phyloP scores from a whole-genome alignment of 2,888 invertebrate genomes.

The Allacma fusca region DNA sequence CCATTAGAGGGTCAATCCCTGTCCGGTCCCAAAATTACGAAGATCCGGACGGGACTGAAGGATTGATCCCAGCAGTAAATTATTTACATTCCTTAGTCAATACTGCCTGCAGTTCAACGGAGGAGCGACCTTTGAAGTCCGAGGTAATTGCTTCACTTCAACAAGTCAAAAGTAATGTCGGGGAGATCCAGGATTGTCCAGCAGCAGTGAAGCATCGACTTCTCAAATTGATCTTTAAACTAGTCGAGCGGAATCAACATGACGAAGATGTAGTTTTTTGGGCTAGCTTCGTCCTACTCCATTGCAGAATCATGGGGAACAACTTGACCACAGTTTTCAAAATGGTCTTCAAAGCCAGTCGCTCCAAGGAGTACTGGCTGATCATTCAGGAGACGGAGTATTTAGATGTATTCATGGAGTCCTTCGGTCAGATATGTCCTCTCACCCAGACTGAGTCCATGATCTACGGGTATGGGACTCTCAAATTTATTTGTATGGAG shows the following conservation, averaged over 20 bases:
- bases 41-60: neutral
- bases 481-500: conserved; percentile 60
- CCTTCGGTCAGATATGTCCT: conserved; percentile 57
- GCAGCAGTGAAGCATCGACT: conserved; percentile 36
- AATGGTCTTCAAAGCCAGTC: conserved; percentile 60
- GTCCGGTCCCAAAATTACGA: neutral
- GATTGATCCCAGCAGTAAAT: conserved; percentile 5
- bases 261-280: conserved; percentile 60
- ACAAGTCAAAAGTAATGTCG: neutral
- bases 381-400: conserved; percentile 58
- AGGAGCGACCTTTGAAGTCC: neutral
- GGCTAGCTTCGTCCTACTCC: conserved; percentile 59
- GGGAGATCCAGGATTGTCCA: neutral
- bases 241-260: conserved; percentile 59
- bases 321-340: conserved; percentile 61
- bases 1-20: neutral
- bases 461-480: conserved; percentile 61
- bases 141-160: conserved; percentile 18
- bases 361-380: conserved; percentile 56
- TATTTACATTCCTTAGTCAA: neutral
- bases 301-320: conserved; percentile 58
- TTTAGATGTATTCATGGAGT: conserved; percentile 57
- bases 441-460: conserved; percentile 59
- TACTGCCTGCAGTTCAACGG: neutral
- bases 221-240: conserved; percentile 55